phyloP scores from a whole-genome alignment of 1,140 invertebrate species.

The Agrypnia vestita region DNA sequence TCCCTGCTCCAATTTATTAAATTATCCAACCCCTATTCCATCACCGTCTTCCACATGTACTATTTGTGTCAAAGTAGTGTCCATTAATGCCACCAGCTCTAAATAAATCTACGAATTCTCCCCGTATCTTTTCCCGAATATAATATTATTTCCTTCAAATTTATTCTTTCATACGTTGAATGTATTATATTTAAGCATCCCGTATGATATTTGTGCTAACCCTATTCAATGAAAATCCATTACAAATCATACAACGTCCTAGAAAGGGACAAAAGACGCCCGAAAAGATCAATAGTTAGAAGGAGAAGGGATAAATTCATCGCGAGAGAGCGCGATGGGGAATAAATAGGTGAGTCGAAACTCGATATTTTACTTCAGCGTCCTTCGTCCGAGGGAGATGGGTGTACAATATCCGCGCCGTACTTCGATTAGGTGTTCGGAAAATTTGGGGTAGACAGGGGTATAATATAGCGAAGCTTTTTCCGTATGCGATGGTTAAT shows the following conservation, averaged over 20 bases:
- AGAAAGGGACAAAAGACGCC: constrained; percentile 15
- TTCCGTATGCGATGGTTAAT: not conserved
- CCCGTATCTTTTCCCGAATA: no score
- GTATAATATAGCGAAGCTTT: not conserved
- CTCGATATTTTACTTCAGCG: not conserved
- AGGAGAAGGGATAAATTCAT: constrained; percentile 17
- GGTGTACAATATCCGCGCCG: not conserved
- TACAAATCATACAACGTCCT: constrained; percentile 19
- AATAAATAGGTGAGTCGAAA: constrained; percentile 3
- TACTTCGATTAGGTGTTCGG: constrained; percentile 15
- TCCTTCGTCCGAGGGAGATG: constrained; percentile 7
- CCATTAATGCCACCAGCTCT: no score
- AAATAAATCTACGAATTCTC: no score
- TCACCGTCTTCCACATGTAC: no score
- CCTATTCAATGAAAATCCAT: constrained; percentile 21
- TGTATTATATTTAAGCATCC: not conserved
- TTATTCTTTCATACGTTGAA: not conserved
- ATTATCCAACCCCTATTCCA: no score
- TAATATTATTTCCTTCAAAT: no score
- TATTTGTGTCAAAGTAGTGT: no score
- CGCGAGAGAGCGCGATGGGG: not conserved
- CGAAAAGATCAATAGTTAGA: constrained; percentile 41
- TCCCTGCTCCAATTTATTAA: no score
- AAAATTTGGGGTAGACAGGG: not conserved
- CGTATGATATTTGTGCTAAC: constrained; percentile 13